Evolutionary conservation across 2,888 invertebrate species (phyloP).

Genomic region (Eilema depressum): DNA sequence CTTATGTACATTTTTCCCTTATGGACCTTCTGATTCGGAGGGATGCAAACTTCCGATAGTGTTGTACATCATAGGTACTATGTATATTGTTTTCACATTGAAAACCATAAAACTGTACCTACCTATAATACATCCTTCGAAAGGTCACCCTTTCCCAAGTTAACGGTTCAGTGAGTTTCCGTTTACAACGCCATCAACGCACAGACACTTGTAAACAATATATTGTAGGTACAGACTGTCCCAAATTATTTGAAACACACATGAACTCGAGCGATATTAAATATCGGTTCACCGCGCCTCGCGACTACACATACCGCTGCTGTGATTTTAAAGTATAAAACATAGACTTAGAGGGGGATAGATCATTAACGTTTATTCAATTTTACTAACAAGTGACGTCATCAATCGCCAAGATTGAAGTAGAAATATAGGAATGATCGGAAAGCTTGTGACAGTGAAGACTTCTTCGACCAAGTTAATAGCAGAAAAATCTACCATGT

Average conservation of each 20-base stretch:
- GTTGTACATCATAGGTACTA: too few species aligned
- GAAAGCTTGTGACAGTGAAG: too few species aligned
- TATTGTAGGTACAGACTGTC: slow-evolving; percentile 10
- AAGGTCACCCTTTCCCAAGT: slow-evolving; percentile 5
- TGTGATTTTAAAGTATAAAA: slow-evolving; percentile 35
- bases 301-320: slow-evolving; percentile 30
- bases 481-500: too few species aligned
- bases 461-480: too few species aligned
- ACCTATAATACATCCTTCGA: background rate
- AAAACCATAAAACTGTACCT: background rate
- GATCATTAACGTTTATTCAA: background rate
- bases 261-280: slow-evolving; percentile 33
- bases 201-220: slow-evolving; percentile 10
- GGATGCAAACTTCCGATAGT: too few species aligned
- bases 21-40: too few species aligned
- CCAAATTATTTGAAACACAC: slow-evolving; percentile 7
- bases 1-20: too few species aligned
- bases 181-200: background rate
- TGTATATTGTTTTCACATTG: background rate
- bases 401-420: too few species aligned
- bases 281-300: slow-evolving; percentile 45
- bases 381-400: too few species aligned
- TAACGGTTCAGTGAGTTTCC: slow-evolving; percentile 13
- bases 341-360: background rate
- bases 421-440: too few species aligned